These are phyloP conservation scores for Chrysocyon brachyurus DNA, from an alignment of 2,797 vertebrate species.

Conservation along the genomic window DNA sequence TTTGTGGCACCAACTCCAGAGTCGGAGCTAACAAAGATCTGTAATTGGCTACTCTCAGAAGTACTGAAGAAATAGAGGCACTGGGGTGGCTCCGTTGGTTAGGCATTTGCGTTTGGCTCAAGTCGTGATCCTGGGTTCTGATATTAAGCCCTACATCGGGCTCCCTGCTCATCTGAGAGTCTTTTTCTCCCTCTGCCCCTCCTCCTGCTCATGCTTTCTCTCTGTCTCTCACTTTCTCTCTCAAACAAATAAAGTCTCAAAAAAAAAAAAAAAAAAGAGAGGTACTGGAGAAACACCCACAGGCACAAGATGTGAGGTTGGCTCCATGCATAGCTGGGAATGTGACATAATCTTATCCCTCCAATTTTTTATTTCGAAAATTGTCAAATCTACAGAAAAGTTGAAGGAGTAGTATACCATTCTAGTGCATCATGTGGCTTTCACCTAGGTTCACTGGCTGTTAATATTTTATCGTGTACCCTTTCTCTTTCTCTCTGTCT, in stretches of 20 bases:
- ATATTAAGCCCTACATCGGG: too few relatives aligned
- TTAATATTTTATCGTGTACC: not conserved
- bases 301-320: not conserved
- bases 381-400: not conserved
- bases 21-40: not conserved
- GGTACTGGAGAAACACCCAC: not conserved
- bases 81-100: too few relatives aligned
- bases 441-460: not conserved
- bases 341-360: not conserved
- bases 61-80: not conserved
- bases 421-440: not conserved
- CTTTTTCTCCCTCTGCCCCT: too few relatives aligned
- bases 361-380: constrained; percentile 6
- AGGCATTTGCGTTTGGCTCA: too few relatives aligned
- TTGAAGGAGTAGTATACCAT: not conserved
- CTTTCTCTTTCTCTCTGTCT: not conserved
- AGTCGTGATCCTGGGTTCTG: too few relatives aligned
- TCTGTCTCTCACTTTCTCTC: too few relatives aligned
- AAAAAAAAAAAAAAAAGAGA: not conserved
- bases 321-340: not conserved
- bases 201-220: too few relatives aligned
- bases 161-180: too few relatives aligned
- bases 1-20: not conserved
- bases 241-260: too few relatives aligned
- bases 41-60: not conserved